Evolutionary conservation across 2,113 vertebrate species (phyloP).

Genomic region (Diadophis punctatus): DNA sequence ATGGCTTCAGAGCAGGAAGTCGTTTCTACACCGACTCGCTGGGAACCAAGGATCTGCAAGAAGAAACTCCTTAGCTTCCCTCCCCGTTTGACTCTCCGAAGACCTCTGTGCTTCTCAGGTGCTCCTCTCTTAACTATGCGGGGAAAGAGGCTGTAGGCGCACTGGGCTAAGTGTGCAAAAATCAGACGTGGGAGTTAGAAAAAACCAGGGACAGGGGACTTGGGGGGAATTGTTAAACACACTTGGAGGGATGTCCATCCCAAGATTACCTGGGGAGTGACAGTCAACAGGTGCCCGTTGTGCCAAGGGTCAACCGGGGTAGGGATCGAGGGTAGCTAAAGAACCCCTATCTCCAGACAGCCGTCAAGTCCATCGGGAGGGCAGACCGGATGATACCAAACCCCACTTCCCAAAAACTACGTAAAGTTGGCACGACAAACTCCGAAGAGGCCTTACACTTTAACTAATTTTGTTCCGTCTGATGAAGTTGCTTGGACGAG

Average conservation of each 20-base stretch:
- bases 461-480: neutral
- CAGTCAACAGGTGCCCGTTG: neutral
- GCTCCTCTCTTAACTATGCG: neutral
- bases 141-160: neutral
- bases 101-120: slow-evolving; percentile 26
- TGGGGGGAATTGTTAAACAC: neutral
- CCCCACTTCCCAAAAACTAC: neutral
- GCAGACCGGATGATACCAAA: neutral
- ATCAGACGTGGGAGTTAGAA: neutral
- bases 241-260: neutral
- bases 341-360: neutral
- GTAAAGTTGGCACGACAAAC: neutral
- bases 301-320: neutral
- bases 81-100: neutral
- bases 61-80: neutral
- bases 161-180: neutral
- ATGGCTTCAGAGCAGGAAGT: slow-evolving; percentile 27
- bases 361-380: neutral
- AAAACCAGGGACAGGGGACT: neutral
- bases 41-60: neutral
- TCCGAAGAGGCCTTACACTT: neutral
- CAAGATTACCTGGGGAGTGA: neutral
- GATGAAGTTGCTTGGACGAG: neutral
- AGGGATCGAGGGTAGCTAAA: neutral
- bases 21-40: neutral